Conservation (phyloP, 1,140 invertebrate species). For the Apis florea region DNA sequence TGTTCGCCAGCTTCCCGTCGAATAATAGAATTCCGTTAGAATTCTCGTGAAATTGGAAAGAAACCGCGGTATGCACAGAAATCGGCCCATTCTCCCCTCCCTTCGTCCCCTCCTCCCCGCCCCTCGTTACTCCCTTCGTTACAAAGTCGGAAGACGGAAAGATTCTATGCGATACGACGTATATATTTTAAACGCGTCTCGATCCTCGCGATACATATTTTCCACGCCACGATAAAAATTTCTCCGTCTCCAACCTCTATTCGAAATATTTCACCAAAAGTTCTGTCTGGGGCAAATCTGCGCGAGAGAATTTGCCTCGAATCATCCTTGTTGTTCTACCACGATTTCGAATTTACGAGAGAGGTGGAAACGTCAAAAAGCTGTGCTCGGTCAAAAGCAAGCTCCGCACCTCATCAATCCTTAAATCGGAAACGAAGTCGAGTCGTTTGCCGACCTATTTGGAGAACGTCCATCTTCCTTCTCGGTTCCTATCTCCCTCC, state of each 20-base stretch:
- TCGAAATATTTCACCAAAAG: not conserved
- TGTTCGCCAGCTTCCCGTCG: too few relatives aligned
- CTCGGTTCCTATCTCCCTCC: too few relatives aligned
- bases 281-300: not conserved
- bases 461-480: slow-evolving; percentile 2
- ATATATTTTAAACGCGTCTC: slow-evolving; percentile 34
- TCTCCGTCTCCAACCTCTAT: not conserved
- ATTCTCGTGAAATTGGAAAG: slow-evolving; percentile 35
- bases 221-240: slow-evolving; percentile 7
- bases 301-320: not conserved
- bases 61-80: not conserved
- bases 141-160: slow-evolving; percentile 22
- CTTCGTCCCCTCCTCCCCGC: slow-evolving; percentile 9
- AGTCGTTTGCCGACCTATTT: slow-evolving; percentile 16
- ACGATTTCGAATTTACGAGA: fast-evolving
- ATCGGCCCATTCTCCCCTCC: slow-evolving; percentile 16
- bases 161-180: slow-evolving; percentile 35
- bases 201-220: not conserved
- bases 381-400: not conserved
- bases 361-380: not conserved
- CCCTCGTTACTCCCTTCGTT: slow-evolving; percentile 31
- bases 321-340: too few relatives aligned
- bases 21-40: slow-evolving; percentile 16
- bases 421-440: slow-evolving; percentile 22
- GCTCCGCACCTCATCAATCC: slow-evolving; percentile 2